phyloP scores from a whole-genome alignment of 2,113 vertebrate species.

The Hyaena hyaena region DNA sequence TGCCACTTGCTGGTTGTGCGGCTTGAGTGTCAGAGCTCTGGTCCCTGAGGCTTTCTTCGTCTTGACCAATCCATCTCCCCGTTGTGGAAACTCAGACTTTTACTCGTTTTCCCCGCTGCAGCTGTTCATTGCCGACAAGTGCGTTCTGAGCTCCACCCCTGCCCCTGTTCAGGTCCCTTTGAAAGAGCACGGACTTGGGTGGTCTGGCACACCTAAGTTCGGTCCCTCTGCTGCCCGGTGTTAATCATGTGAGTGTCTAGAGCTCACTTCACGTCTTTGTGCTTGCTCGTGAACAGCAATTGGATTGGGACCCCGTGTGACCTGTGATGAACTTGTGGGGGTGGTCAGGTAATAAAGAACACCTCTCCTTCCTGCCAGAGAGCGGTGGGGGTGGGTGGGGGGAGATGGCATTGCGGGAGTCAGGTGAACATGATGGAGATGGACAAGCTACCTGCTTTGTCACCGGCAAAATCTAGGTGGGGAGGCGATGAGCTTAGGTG shows the following conservation, averaged over 20 bases:
- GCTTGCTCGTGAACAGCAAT: background rate
- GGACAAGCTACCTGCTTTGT: fast-evolving
- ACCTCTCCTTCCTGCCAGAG: background rate
- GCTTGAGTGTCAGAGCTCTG: fast-evolving
- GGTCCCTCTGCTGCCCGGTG: background rate
- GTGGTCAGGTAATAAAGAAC: background rate
- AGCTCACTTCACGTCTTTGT: background rate
- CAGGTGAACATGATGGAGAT: too few species aligned
- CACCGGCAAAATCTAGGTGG: background rate
- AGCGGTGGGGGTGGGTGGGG: background rate
- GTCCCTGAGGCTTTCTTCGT: background rate
- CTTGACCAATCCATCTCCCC: fast-evolving
- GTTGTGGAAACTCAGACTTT: background rate
- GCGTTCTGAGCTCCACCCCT: background rate
- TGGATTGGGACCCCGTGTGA: background rate
- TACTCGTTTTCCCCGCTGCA: background rate
- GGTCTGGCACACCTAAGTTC: background rate
- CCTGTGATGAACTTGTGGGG: too few species aligned
- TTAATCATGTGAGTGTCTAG: background rate
- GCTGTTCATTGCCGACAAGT: fast-evolving
- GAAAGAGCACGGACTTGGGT: background rate
- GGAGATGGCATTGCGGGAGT: background rate
- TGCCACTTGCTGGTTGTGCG: fast-evolving
- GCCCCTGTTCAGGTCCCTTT: background rate
- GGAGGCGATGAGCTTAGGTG: background rate